A percentile compares a stretch with the other conserved stretches of the same genome.
Conservation (phyloP, 2,113 vertebrate genomes). For the Urocolius indicus region DNA sequence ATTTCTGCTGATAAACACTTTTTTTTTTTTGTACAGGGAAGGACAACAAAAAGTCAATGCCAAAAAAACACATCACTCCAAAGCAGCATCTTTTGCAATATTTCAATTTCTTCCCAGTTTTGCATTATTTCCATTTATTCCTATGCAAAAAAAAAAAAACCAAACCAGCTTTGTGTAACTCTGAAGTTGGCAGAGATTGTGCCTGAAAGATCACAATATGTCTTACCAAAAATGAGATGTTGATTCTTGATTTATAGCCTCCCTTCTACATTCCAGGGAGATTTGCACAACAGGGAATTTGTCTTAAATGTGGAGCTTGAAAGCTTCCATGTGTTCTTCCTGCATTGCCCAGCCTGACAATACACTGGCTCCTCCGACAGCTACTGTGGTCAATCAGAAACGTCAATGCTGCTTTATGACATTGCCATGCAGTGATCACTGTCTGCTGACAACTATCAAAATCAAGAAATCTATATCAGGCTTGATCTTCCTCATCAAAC, state of each 20-base stretch:
- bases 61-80: neutral
- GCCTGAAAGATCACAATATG: neutral
- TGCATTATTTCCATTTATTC: neutral
- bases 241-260: neutral
- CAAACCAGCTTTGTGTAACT: neutral
- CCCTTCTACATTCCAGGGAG: neutral
- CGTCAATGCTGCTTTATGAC: neutral
- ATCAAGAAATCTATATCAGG: neutral
- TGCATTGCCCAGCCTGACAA: neutral
- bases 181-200: neutral
- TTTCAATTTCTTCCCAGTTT: neutral
- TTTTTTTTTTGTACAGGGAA: neutral
- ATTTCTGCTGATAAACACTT: neutral
- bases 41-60: neutral
- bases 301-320: neutral
- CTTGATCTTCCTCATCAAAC: neutral
- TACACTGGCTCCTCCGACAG: neutral
- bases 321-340: neutral
- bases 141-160: neutral
- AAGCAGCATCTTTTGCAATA: neutral
- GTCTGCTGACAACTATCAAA: neutral
- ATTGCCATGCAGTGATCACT: neutral
- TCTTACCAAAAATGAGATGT: neutral
- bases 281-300: neutral
- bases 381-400: neutral